Evolutionary conservation across 2,888 invertebrate genomes (phyloP).

Genomic region (Griposia aprilina): DNA sequence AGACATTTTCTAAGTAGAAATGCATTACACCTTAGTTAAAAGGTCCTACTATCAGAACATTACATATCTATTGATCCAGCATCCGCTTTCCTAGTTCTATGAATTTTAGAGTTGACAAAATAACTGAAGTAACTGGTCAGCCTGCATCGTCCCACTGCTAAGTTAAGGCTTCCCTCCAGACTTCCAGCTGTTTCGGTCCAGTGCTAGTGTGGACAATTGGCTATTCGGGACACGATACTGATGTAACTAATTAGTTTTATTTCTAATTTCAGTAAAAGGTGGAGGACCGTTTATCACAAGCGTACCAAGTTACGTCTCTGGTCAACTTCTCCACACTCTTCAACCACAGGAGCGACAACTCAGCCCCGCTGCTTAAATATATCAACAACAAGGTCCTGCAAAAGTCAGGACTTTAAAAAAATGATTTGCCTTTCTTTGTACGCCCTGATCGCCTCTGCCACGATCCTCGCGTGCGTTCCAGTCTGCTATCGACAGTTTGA

Average conservation of each 20-base stretch:
- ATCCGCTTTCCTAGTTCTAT: neutral
- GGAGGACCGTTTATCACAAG: neutral
- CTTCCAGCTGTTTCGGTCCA: neutral
- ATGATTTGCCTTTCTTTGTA: slow-evolving; percentile 87
- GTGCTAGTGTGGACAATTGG: neutral
- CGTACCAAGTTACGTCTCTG: slow-evolving; percentile 3
- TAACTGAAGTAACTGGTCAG: neutral
- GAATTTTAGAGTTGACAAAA: neutral
- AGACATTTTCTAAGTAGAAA: neutral
- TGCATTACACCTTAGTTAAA: neutral
- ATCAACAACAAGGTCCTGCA: slow-evolving; percentile 32
- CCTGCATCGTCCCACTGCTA: too few relatives aligned
- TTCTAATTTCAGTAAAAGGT: slow-evolving; percentile 36
- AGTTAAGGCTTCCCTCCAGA: neutral
- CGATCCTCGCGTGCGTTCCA: slow-evolving; percentile 84
- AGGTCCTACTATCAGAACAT: too few relatives aligned
- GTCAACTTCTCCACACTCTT: neutral
- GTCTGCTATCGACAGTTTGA: slow-evolving; percentile 82
- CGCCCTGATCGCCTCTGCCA: slow-evolving; percentile 83
- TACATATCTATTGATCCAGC: neutral
- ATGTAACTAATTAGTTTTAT: neutral
- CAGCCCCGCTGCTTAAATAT: neutral
- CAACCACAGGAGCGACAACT: neutral
- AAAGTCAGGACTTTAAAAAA: slow-evolving; percentile 67
- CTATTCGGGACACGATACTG: too few relatives aligned